A percentile compares a stretch with the other conserved stretches of the same genome.
Conservation (phyloP, 2,113 vertebrate genomes). For the Psophia crepitans region DNA sequence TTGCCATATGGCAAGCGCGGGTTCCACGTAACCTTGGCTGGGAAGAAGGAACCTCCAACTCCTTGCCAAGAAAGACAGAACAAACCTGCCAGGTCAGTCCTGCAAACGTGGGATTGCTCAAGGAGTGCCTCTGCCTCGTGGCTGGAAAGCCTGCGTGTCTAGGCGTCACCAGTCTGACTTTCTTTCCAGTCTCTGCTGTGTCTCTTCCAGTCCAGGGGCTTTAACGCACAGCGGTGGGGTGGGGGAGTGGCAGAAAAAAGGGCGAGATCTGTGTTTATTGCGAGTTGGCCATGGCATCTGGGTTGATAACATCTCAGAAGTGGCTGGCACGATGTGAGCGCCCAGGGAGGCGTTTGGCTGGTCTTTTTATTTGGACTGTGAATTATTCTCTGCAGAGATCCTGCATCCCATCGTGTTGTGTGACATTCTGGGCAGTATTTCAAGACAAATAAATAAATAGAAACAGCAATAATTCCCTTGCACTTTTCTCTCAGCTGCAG, state of each 20-base stretch:
- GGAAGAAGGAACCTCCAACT: not conserved
- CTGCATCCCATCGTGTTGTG: not conserved
- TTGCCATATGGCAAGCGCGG: accelerated
- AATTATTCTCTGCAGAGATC: not conserved
- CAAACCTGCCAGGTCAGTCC: not conserved
- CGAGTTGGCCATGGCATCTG: not conserved
- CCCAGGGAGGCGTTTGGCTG: not conserved
- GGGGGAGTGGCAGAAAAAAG: not conserved
- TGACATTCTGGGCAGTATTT: not conserved
- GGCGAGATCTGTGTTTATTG: not conserved
- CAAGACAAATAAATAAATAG: conserved; percentile 32
- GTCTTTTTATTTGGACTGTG: not conserved
- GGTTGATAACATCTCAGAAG: not conserved
- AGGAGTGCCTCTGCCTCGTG: not conserved
- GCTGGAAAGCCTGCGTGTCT: not conserved
- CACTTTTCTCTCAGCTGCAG: not conserved
- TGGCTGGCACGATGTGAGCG: not conserved
- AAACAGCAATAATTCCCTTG: not conserved
- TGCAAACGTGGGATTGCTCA: not conserved
- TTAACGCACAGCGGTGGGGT: not conserved
- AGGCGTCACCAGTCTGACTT: not conserved
- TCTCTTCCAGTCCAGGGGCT: not conserved
- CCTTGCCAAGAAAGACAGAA: not conserved
- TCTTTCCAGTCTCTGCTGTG: not conserved
- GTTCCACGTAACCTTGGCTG: not conserved